Evolutionary conservation across 2,888 invertebrate genomes (phyloP).

Genomic region (Amiota minor): DNA sequence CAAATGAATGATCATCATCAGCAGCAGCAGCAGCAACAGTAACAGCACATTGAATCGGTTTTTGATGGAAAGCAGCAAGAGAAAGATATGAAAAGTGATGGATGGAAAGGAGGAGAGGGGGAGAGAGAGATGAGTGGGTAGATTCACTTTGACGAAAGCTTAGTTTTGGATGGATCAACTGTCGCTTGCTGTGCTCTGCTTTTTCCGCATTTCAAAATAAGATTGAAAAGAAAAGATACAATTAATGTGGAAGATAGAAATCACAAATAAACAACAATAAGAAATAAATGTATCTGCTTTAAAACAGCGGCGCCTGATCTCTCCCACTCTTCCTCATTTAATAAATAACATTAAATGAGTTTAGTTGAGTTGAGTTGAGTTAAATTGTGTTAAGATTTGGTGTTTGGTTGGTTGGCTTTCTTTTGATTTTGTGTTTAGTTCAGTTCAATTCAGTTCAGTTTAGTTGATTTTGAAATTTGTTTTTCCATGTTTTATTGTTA

Average conservation of each 20-base stretch:
- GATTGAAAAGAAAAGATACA: constrained; percentile 17
- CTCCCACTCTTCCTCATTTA: background rate
- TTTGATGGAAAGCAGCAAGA: too few species aligned
- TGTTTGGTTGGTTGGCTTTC: too few species aligned
- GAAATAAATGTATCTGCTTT: background rate
- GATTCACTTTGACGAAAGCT: too few species aligned
- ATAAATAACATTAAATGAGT: background rate
- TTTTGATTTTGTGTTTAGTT: background rate
- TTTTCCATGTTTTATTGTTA: background rate
- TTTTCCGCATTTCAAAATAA: constrained; percentile 56
- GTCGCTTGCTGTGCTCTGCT: constrained; percentile 35
- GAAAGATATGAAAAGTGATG: too few species aligned
- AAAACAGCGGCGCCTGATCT: background rate
- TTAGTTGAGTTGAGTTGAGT: too few species aligned
- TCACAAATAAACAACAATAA: background rate
- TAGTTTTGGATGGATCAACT: background rate
- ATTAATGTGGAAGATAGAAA: constrained; percentile 9
- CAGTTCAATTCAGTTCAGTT: background rate
- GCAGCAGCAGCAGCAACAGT: too few species aligned
- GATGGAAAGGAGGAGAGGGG: too few species aligned
- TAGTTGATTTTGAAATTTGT: background rate
- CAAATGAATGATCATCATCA: too few species aligned
- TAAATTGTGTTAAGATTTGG: background rate
- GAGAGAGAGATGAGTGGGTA: too few species aligned
- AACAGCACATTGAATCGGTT: too few species aligned